A percentile compares a stretch with the other conserved stretches of the same genome.
Conservation (phyloP, 2,888 invertebrate species). For the Masnerella sp. region DNA sequence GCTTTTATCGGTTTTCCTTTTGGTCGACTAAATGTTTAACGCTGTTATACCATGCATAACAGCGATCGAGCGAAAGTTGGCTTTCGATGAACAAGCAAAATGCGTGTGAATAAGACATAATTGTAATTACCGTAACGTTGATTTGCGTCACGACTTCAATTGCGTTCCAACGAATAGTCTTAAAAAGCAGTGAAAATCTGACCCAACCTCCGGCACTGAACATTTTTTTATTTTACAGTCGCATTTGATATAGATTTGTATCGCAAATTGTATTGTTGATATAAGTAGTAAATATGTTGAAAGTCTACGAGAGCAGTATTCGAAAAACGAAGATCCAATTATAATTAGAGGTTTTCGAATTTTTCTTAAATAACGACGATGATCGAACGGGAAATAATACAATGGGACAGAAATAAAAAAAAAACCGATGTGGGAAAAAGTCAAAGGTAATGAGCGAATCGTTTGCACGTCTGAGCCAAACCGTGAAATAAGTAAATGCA, state of each 20-base stretch:
- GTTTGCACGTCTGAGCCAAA: conserved; percentile 58
- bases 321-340: conserved; percentile 62
- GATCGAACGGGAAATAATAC: conserved; percentile 12
- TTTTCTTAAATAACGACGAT: conserved; percentile 49
- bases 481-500: conserved; percentile 52
- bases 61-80: too few species aligned
- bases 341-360: conserved; percentile 52
- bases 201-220: conserved; percentile 43
- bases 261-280: conserved; percentile 61
- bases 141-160: neutral
- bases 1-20: neutral
- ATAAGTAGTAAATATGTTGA: conserved; percentile 63
- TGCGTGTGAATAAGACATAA: conserved; percentile 2
- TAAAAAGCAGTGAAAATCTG: conserved; percentile 4
- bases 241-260: conserved; percentile 63
- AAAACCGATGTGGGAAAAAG: conserved; percentile 19
- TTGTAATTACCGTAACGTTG: conserved; percentile 4
- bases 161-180: conserved; percentile 1
- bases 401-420: conserved; percentile 27
- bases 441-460: conserved; percentile 41
- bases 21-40: too few species aligned
- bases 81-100: conserved; percentile 2
- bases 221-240: conserved; percentile 54
- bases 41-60: too few species aligned
- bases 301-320: conserved; percentile 60